phyloP scores from a whole-genome alignment of 2,797 vertebrate genomes.

The Eidolon dupreanum region DNA sequence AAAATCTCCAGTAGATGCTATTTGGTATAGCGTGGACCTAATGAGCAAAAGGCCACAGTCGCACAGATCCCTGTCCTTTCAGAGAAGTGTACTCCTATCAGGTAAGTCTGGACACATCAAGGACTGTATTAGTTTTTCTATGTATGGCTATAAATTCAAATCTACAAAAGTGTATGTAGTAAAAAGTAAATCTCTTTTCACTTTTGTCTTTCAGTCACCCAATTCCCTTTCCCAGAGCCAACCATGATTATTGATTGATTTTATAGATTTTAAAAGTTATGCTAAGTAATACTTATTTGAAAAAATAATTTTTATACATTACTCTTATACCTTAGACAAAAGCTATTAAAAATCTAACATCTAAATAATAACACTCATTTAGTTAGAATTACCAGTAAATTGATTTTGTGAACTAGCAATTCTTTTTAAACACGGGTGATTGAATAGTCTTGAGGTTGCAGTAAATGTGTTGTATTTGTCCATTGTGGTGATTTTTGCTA shows the following conservation, averaged over 20 bases:
- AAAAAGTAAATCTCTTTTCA: neutral
- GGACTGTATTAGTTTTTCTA: neutral
- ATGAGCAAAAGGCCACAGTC: neutral
- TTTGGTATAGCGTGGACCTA: neutral
- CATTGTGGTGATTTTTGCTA: neutral
- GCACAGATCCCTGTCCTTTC: neutral
- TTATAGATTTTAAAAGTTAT: constrained; percentile 23
- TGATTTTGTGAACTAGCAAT: neutral
- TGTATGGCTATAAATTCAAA: neutral
- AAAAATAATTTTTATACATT: constrained; percentile 12
- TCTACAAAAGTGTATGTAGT: neutral
- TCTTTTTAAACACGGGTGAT: neutral
- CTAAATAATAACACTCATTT: constrained; percentile 18
- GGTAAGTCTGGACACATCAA: neutral
- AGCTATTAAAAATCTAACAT: neutral
- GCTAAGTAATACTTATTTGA: neutral
- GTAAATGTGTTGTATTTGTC: neutral
- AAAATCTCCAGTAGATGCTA: neutral
- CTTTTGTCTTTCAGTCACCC: neutral
- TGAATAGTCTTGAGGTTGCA: neutral
- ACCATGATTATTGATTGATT: neutral
- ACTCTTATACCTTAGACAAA: neutral
- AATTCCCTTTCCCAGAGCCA: neutral
- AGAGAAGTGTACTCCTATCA: neutral
- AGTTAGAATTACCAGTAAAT: neutral